Base-by-base conservation (phyloP, 2,797 vertebrate genomes). In the Serranus cabrilla region DNA sequence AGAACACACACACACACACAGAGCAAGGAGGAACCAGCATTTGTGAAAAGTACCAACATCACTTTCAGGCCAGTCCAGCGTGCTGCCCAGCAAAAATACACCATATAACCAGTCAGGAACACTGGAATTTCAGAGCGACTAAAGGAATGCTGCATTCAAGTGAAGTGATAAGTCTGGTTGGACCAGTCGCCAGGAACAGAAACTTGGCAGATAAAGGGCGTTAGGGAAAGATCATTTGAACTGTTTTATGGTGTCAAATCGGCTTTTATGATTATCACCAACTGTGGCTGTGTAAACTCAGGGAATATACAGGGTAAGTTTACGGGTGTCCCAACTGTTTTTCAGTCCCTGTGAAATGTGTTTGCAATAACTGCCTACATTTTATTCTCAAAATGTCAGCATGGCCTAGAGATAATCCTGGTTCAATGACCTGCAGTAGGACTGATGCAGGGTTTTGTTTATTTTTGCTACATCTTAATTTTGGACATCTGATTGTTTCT, bases 41-140 rank as follows among this genome's bases (percentile, higher is more conserved):
- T 47, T 73, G n/a, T 61, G 66, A 71, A 81, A 87, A 91, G 74
- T 67, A 82, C 80, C 11, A 34, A 34, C 23, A 60, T 51, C 55
- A 56, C 69, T 80, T 62, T 89, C 50, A 77, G 84, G 84, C 72
- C 51, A 75, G n/a, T 84, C 82, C 82, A 58, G 20, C 56, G 85
- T 86, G 78, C 55, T 83, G 62, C 60, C 90, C 82, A 52, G 71
- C 66, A 91, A 89, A 92, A 87, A 58, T 1, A 85, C 88, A 71
- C 11, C 18, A 40, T 14, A 13, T 2, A 56, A 39, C 72, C 27
- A 39, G 2, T 52, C 4, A 63, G 61, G 74, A 88, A 84, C 13
- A 14, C 39, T 77, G 87, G 83, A 89, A 79, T 59, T 89, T 88
- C 80, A 79, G 47, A 31, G 25, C 1, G 4, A 40, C 1, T 1